These are phyloP conservation scores for Stegodyphus dumicola DNA, from an alignment of 1,140 invertebrate genomes.

Conservation along the genomic window DNA sequence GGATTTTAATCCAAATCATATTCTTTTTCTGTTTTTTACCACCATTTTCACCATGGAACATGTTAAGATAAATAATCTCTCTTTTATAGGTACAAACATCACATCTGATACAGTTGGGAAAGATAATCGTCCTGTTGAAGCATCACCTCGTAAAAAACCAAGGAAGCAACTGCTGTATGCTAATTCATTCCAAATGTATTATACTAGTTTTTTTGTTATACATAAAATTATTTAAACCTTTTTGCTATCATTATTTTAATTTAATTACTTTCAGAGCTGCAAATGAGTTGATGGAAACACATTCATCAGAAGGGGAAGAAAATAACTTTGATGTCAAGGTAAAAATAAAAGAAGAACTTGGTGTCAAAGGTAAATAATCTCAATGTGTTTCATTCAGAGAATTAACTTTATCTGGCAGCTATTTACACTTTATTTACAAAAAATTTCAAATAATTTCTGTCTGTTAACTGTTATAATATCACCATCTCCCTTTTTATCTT, in stretches of 20 bases:
- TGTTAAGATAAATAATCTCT: too few relatives aligned
- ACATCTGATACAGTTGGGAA: conserved; percentile 9
- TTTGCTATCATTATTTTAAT: not conserved
- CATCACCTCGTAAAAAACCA: conserved; percentile 79
- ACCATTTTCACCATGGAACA: too few relatives aligned
- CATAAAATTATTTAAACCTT: not conserved
- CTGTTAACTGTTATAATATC: too few relatives aligned
- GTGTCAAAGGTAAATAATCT: not conserved
- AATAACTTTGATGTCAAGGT: conserved; percentile 74
- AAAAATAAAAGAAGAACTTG: conserved; percentile 67
- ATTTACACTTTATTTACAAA: too few relatives aligned
- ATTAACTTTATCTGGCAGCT: too few relatives aligned
- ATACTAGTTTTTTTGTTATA: not conserved
- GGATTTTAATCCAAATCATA: too few relatives aligned
- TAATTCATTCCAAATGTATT: not conserved
- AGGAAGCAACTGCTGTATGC: conserved; percentile 79
- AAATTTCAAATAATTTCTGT: too few relatives aligned
- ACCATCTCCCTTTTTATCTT: too few relatives aligned
- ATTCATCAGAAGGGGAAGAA: conserved; percentile 76
- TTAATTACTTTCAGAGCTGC: conserved; percentile 71
- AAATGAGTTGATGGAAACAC: conserved; percentile 76
- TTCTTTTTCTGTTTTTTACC: too few relatives aligned
- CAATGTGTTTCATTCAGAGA: too few relatives aligned
- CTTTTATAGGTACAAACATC: conserved; percentile 14
- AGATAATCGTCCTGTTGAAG: conserved; percentile 71